Conservation (phyloP, 1,140 invertebrate species). For the Lordiphosa mommai region DNA sequence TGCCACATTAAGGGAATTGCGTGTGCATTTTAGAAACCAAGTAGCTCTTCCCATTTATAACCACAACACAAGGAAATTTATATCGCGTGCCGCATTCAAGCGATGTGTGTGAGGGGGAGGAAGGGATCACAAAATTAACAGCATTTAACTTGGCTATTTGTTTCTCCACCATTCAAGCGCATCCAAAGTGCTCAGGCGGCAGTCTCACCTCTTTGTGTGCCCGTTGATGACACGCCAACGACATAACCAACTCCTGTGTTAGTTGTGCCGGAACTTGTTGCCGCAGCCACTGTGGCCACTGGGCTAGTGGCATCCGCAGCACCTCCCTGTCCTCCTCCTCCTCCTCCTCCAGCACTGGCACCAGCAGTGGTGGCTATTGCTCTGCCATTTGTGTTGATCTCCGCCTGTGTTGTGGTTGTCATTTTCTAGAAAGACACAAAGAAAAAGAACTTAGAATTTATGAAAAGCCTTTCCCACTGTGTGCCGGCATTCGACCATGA, state of each 20-base stretch:
- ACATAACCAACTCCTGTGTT: constrained; percentile 6
- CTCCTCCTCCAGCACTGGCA: background rate
- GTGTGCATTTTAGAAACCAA: too few relatives aligned
- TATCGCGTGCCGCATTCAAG: too few relatives aligned
- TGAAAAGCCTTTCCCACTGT: constrained; percentile 17
- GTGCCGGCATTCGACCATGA: constrained; percentile 52
- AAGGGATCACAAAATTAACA: constrained; percentile 14
- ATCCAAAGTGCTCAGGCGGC: background rate
- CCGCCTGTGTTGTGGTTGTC: constrained; percentile 56
- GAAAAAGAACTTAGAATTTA: constrained; percentile 28
- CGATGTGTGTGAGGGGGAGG: background rate
- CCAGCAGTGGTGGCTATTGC: background rate
- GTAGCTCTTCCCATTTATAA: too few relatives aligned
- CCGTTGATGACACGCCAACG: constrained; percentile 5
- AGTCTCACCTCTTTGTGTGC: constrained; percentile 47
- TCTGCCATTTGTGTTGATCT: constrained; percentile 43
- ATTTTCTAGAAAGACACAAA: constrained; percentile 35
- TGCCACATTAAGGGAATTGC: constrained; percentile 1
- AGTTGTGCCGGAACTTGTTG: constrained; percentile 10
- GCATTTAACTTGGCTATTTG: constrained; percentile 23
- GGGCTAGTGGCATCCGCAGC: constrained; percentile 6
- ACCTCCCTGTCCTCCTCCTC: background rate
- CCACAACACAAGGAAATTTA: too few relatives aligned
- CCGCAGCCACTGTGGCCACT: constrained; percentile 2
- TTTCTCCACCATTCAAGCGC: background rate